Evolutionary conservation across 2,888 invertebrate species (phyloP), one percentile per base, ranked within the genome.

Genomic region (Stenichneumon culpator): DNA sequence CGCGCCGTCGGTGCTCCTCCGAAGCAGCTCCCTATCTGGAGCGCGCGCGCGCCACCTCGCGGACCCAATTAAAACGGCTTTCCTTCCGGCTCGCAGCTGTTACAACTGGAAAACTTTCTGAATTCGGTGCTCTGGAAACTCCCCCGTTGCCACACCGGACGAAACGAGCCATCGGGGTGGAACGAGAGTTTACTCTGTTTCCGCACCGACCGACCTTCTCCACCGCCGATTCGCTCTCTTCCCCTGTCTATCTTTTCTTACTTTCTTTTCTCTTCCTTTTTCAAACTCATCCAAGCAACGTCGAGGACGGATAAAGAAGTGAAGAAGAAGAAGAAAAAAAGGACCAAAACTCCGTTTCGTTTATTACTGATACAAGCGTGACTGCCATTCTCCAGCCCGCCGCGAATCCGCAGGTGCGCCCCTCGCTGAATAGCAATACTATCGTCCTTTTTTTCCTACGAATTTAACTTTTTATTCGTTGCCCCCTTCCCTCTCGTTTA

Each of bases 51-150:
- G 36, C 25, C 65, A 22, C 57, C 74, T 72, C 72, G 79, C 78
- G 86, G 87, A 90, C 88, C 89, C 90, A 91, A 91, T 91, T 91
- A 91, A 91, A 91, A 91, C 86, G 84, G 91, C 83, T 89, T 88
- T 88, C 87, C 89, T 86, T 88, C 83, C 82, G 82, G 88, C 86
- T 88, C 84, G 86, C 90, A 90, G 91, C 89, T 90, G 90, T 89
- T 90, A 74, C 89, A 87, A 87, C 86, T 86, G 84, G 83, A 87
- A 89, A 90, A 91, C 87, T 91, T 91, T 89, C 82, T 77, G 88
- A 86, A 90, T 88, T 89, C 82, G 69, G 80, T 67, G 39, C 79
- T 68, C 77, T 79, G 82, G 74, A 79, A 77, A 80, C 72, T 86
- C 63, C n/a, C 74, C 69, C 77, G 79, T 72, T 82, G 75, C 60